These are phyloP conservation scores for Drosophila anomelani DNA, from an alignment of 2,888 invertebrate genomes.

Conservation along the genomic window DNA sequence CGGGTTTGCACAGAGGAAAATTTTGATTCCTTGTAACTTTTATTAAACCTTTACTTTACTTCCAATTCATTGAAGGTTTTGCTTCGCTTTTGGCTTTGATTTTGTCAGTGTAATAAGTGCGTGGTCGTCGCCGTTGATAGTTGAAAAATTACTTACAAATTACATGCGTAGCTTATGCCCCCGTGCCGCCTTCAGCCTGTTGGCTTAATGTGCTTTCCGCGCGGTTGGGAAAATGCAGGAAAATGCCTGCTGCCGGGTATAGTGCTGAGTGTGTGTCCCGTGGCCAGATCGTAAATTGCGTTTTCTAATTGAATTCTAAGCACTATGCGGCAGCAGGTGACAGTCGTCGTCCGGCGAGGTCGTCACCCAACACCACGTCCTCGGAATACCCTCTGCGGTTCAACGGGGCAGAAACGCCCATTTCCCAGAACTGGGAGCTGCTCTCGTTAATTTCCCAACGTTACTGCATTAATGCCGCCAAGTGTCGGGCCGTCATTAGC, in stretches of 20 bases:
- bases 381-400: background rate
- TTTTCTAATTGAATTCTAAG: slow-evolving; percentile 78
- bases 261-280: slow-evolving; percentile 70
- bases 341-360: slow-evolving; percentile 43
- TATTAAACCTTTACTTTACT: background rate
- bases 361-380: slow-evolving; percentile 4
- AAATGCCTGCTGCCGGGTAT: slow-evolving; percentile 55
- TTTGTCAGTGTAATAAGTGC: slow-evolving; percentile 52
- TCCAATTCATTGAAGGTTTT: background rate
- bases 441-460: slow-evolving; percentile 30
- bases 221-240: slow-evolving; percentile 30
- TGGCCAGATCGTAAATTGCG: slow-evolving; percentile 74
- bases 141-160: slow-evolving; percentile 80
- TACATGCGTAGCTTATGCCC: slow-evolving; percentile 81
- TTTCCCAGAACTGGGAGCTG: slow-evolving; percentile 23
- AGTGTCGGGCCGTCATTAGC: slow-evolving; percentile 45
- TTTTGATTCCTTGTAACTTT: background rate
- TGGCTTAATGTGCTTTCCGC: slow-evolving; percentile 75
- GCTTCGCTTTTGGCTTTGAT: background rate
- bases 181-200: slow-evolving; percentile 75
- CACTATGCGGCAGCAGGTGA: slow-evolving; percentile 64
- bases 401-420: background rate
- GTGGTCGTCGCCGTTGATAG: slow-evolving; percentile 73
- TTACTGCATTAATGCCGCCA: slow-evolving; percentile 32
- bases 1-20: slow-evolving; percentile 31